These are phyloP conservation scores for Ibycter americanus DNA, from an alignment of 2,797 vertebrate genomes.

Conservation along the genomic window DNA sequence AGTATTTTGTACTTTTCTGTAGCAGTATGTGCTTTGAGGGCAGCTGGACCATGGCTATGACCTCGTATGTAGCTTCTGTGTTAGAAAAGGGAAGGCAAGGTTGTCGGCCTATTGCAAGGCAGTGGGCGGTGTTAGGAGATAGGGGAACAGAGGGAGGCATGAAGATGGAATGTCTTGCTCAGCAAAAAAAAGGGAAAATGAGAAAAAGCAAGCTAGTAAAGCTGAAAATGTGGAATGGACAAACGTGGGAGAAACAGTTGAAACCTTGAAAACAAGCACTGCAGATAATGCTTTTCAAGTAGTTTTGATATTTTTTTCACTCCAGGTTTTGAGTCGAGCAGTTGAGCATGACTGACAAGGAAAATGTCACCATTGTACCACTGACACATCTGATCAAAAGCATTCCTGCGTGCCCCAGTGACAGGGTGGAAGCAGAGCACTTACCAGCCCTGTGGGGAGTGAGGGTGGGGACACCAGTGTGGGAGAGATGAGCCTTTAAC, in stretches of 20 bases:
- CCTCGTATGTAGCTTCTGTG: fast-evolving
- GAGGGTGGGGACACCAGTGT: not conserved
- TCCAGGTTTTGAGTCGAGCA: not conserved
- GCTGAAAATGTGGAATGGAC: not conserved
- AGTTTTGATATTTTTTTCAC: not conserved
- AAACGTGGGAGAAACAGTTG: not conserved
- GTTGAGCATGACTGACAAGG: not conserved
- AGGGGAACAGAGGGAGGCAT: not conserved
- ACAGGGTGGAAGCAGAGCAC: not conserved
- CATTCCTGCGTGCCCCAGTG: not conserved
- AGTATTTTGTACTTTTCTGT: not conserved
- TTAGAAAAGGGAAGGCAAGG: not conserved
- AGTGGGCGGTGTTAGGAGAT: not conserved
- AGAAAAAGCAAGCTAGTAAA: not conserved
- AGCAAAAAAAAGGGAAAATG: fast-evolving
- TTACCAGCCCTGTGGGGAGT: not conserved
- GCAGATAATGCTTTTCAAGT: not conserved
- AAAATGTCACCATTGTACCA: not conserved
- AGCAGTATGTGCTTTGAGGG: not conserved
- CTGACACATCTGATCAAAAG: not conserved
- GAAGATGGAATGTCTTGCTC: not conserved
- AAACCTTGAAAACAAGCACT: not conserved
- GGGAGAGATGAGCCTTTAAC: not conserved
- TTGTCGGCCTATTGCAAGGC: not conserved
- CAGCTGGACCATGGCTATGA: fast-evolving